phyloP scores from a whole-genome alignment of 2,797 vertebrate species.

The Taeniopygia guttata region DNA sequence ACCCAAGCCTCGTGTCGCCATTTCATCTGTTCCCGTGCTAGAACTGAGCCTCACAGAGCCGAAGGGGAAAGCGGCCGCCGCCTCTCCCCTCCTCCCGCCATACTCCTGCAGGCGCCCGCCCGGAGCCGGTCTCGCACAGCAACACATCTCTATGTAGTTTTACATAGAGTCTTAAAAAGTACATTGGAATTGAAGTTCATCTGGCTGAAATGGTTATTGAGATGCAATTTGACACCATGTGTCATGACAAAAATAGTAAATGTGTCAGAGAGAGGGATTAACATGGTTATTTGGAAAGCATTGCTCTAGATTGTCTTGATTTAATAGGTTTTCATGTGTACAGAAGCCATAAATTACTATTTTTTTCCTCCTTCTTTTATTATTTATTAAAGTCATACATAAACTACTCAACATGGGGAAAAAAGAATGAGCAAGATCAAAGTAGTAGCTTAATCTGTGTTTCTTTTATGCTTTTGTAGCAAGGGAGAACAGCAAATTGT shows the following conservation, averaged over 20 bases:
- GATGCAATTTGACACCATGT: neutral
- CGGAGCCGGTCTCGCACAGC: too few relatives aligned
- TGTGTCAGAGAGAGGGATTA: neutral
- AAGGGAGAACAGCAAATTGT: neutral
- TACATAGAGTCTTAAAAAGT: neutral
- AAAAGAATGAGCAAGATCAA: neutral
- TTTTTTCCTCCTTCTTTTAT: neutral
- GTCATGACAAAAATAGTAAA: neutral
- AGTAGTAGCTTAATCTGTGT: neutral
- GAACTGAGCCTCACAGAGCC: too few relatives aligned
- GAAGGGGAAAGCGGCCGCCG: too few relatives aligned
- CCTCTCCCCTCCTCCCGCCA: too few relatives aligned
- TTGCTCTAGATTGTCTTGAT: neutral
- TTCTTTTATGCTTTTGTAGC: neutral
- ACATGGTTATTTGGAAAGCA: neutral
- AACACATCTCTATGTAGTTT: neutral
- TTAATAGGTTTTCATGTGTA: neutral
- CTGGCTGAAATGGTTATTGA: neutral
- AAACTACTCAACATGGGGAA: neutral
- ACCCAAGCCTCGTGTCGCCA: too few relatives aligned
- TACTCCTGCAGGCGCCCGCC: too few relatives aligned
- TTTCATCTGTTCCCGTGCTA: too few relatives aligned
- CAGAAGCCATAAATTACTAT: neutral
- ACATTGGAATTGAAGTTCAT: neutral
- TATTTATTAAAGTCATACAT: neutral